phyloP scores from a whole-genome alignment of 2,888 invertebrate genomes.

The Spicauda simplicius region DNA sequence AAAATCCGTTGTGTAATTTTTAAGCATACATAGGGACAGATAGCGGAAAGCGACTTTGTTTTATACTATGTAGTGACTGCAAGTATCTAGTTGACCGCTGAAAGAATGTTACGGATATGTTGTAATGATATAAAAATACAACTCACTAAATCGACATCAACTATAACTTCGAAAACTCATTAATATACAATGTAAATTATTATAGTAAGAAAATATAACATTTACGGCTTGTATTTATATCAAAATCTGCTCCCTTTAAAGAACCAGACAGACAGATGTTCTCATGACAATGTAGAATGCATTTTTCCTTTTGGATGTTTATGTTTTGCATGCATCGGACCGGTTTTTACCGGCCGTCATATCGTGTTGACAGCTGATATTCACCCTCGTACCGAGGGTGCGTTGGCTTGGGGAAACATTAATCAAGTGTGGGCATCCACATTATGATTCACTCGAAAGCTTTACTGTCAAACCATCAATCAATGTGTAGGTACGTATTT shows the following conservation, averaged over 20 bases:
- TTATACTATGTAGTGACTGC: too few species aligned
- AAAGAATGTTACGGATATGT: too few species aligned
- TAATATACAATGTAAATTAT: too few species aligned
- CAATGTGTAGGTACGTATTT: neutral
- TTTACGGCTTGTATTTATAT: too few species aligned
- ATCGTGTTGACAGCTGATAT: slow-evolving; percentile 30
- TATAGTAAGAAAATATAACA: too few species aligned
- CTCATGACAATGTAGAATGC: neutral
- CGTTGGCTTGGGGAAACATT: slow-evolving; percentile 10
- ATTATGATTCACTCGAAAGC: slow-evolving; percentile 19
- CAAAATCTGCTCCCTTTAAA: neutral
- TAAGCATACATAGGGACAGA: too few species aligned
- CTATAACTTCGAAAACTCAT: too few species aligned
- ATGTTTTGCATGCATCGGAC: slow-evolving; percentile 16
- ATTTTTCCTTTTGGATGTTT: neutral
- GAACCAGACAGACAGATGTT: slow-evolving; percentile 4
- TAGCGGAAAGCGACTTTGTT: too few species aligned
- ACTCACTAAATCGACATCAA: too few species aligned
- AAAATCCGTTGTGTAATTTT: too few species aligned
- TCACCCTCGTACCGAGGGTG: slow-evolving; percentile 15
- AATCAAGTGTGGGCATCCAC: slow-evolving; percentile 25
- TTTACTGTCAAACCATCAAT: slow-evolving; percentile 16
- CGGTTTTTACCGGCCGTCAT: slow-evolving; percentile 2
- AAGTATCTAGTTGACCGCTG: too few species aligned
- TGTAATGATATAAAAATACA: too few species aligned